Evolutionary conservation across 35 echinoderm and acorn worm genomes (phyloP).

Genomic region (Lytechinus pictus): DNA sequence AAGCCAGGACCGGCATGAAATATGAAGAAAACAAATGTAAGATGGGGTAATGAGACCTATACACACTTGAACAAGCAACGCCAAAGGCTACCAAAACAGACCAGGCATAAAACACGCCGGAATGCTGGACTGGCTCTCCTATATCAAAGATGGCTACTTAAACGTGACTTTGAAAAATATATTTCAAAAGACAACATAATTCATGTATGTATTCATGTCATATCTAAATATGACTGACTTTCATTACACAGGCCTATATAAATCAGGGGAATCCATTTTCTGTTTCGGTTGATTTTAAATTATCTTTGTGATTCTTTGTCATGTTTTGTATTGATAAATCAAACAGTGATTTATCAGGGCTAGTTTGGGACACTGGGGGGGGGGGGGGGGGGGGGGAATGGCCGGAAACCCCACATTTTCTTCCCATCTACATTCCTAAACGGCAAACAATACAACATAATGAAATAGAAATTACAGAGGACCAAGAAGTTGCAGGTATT

Average conservation of each 20-base stretch:
- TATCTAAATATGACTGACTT: neutral
- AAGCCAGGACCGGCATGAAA: neutral
- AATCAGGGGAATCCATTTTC: too few relatives aligned
- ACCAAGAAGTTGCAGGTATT: too few relatives aligned
- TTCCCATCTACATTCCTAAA: too few relatives aligned
- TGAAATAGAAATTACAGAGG: too few relatives aligned
- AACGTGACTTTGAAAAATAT: conserved; percentile 3
- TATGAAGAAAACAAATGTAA: conserved; percentile 43
- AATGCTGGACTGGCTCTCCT: neutral
- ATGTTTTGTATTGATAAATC: too few relatives aligned
- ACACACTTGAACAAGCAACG: conserved; percentile 10
- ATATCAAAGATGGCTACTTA: conserved; percentile 3
- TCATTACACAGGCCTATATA: neutral
- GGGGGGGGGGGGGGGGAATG: too few relatives aligned
- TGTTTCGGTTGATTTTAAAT: too few relatives aligned
- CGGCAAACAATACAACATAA: too few relatives aligned
- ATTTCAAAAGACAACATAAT: neutral
- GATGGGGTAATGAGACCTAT: conserved; percentile 1
- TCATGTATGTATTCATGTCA: neutral
- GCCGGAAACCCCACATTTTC: too few relatives aligned
- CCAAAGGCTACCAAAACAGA: neutral
- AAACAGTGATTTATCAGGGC: too few relatives aligned
- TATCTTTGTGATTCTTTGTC: too few relatives aligned
- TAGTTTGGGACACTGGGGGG: too few relatives aligned
- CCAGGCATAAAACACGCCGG: neutral